Evolutionary conservation across 2,113 vertebrate genomes (phyloP), one percentile per base, ranked within the genome.

Genomic region (Mellivora capensis): DNA sequence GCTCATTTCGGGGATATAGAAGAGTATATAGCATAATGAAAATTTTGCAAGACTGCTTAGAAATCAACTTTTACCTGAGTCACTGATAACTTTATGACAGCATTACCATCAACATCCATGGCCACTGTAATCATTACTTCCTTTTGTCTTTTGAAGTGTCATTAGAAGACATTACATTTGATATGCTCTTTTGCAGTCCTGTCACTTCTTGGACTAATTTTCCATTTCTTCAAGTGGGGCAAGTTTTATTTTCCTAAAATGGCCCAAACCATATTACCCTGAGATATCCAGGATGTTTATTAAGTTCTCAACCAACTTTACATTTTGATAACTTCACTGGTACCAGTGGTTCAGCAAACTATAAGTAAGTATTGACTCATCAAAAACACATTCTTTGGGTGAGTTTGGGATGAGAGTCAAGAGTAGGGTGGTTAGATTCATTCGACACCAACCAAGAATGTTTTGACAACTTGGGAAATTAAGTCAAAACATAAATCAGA

Each of bases 281-380:
- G 82, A 96, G 89, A 96, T 89, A 96, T 47, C 8, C 61, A 91
- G 74, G 3, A 44, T 87, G 27, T 61, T 77, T 72, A 83, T 83
- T 81, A 91, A 95, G 52, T 94, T 92, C 72, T 83, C 52, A 86
- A 82, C 29, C 57, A 91, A 93, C 54, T 97, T 96, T 83, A 57
- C 49, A 93, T 94, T 76, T 94, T 95, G 76, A 87, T 97, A 64
- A 91, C n/a, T 88, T 94, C 64, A 67, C 49, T 85, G 20, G 9
- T 91, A 44, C 39, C 61, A 54, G 72, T 57, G 39, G 44, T 64
- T 77, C 57, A 96, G 71, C 17, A 77, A 90, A 77, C 20, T 25
- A 2, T 52, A 91, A 92, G n/a, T 89, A 97, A 42, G 1, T 81
- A 83, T 59, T 85, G 10, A 77, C 59, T 95, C 23, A 71, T 44